A percentile compares a stretch with the other conserved stretches of the same genome.
Conservation (phyloP, 1,140 invertebrate species). For the Lepidurus packardi region DNA sequence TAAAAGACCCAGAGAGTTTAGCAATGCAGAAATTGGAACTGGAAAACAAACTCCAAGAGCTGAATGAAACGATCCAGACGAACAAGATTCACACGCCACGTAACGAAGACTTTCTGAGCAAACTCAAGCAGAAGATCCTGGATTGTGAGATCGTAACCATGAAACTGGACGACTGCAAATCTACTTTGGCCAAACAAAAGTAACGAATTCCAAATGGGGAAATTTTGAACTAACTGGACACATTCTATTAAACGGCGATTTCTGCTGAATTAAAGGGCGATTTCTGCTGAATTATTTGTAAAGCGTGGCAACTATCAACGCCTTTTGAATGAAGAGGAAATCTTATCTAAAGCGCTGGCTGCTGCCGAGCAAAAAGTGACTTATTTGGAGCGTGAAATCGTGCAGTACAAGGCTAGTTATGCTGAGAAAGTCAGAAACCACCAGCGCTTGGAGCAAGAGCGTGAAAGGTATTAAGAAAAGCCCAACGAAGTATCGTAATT, state of each 20-base stretch:
- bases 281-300: background rate
- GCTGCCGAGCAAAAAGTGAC: conserved; percentile 1
- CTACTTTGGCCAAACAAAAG: background rate
- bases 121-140: background rate
- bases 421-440: background rate
- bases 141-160: background rate
- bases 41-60: background rate
- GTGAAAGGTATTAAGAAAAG: background rate
- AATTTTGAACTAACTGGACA: background rate
- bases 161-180: conserved; percentile 11
- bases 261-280: too few relatives aligned
- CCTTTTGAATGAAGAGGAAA: background rate
- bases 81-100: background rate
- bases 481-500: background rate
- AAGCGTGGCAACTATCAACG: background rate
- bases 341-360: background rate
- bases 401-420: background rate
- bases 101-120: background rate
- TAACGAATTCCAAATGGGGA: background rate
- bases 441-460: background rate
- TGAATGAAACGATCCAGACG: background rate
- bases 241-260: background rate
- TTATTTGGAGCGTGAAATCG: background rate
- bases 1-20: background rate
- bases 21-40: background rate